Base-by-base conservation (phyloP, 30 jellyfish, hydroid and myxozoan genomes). In the Aurelia sp. region DNA sequence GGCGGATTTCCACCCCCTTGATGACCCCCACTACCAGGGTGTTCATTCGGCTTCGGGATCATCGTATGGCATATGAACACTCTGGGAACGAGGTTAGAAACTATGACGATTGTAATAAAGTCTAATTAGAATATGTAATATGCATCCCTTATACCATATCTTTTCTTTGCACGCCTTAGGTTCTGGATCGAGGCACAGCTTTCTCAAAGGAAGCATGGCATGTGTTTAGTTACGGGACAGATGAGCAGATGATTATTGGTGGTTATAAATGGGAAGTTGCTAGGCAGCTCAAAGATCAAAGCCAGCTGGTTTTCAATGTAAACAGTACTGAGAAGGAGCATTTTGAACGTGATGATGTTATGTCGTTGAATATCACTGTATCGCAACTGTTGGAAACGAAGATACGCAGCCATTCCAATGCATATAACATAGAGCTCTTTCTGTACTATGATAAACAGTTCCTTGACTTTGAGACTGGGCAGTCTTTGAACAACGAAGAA, bases 191-290 rank as follows among this genome's bases (percentile, higher is more conserved):
- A 50, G 58, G 58, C 21, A 19, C 57, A 73, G 51, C 51, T 6
- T 44, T 66, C 17, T 19, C 33, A 62, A 48, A 48, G 55, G 55
- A 44, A 0, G 51, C 71, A n/a, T 73, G 84, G 84, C 8, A 20
- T 73, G 51, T 27, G 3, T 52, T 15, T 21, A 73, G 71, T 35
- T 73, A 73, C 17, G 84, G 51, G 41, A 73, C 84, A 19, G 71
- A 52, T n/a, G 84, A 51, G 6, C 62, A 73, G 61, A 48, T 33
- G 47, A 11, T 73, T 16, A 35, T 73, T 22, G 9, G 0, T 20
- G 16, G 71, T 19, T 11, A 52, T 11, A 50, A 66, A 33, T 50
- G 51, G 19, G 48, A 73, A 35, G 20, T 73, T 66, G 55, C 23
- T 0, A 66, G 84, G 35, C 58, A 30, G 31, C 70, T 13, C 9